These are phyloP conservation scores for Scatophagus argus DNA, from an alignment of 2,113 vertebrate genomes.

Conservation along the genomic window DNA sequence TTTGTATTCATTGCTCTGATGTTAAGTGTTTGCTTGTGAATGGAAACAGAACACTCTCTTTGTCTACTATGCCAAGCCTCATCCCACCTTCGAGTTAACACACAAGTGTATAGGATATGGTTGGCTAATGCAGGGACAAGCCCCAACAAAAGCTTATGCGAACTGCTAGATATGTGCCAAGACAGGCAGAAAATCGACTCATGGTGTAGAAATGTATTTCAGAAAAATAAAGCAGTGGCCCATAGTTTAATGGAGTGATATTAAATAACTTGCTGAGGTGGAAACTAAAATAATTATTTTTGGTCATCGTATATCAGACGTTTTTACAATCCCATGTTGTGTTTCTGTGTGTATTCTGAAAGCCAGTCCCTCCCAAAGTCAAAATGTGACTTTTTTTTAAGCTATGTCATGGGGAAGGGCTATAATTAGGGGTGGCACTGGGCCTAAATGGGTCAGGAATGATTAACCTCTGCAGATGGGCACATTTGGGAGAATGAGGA, in stretches of 20 bases:
- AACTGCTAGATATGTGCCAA: no score
- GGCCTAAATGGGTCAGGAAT: conserved; percentile 73
- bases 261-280: not conserved
- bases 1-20: conserved; percentile 82
- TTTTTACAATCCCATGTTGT: conserved; percentile 1
- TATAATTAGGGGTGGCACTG: conserved; percentile 76
- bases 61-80: conserved; percentile 66
- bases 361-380: conserved; percentile 27
- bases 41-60: conserved; percentile 75
- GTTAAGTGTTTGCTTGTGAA: conserved; percentile 81
- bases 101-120: conserved; percentile 21
- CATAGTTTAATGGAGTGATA: not conserved
- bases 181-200: no score
- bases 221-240: not conserved
- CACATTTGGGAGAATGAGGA: conserved; percentile 64
- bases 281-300: not conserved
- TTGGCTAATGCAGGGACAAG: conserved; percentile 29
- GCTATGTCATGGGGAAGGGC: conserved; percentile 39
- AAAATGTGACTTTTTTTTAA: conserved; percentile 38
- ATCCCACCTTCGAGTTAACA: conserved; percentile 62
- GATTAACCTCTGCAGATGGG: conserved; percentile 83
- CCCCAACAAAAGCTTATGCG: not conserved
- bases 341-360: conserved; percentile 25
- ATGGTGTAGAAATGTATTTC: no score
- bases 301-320: not conserved